A percentile compares a stretch with the other conserved stretches of the same genome.
phyloP scores from a whole-genome alignment of 2,888 invertebrate genomes.

The Hirtodrosophila duncani region DNA sequence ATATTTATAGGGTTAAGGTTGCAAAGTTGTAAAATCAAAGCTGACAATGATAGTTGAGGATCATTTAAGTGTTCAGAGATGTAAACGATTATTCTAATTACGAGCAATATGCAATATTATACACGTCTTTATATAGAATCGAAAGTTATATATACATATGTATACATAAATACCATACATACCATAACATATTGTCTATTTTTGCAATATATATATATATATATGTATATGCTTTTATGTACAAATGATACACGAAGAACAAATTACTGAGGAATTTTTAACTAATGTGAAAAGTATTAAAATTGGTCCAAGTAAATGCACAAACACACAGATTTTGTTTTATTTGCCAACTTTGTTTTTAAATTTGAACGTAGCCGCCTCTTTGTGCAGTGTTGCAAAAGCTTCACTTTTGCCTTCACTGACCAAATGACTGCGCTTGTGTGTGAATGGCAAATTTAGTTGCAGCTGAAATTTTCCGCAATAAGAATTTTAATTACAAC shows the following conservation, averaged over 20 bases:
- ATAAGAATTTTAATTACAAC: too few relatives aligned
- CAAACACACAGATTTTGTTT: slow-evolving; percentile 6
- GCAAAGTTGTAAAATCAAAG: slow-evolving; percentile 37
- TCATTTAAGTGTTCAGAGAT: slow-evolving; percentile 64
- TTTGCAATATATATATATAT: slow-evolving; percentile 51
- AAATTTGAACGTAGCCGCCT: too few relatives aligned
- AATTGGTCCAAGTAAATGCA: slow-evolving; percentile 58
- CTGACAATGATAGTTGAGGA: slow-evolving; percentile 39
- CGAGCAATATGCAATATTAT: slow-evolving; percentile 48
- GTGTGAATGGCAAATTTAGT: too few relatives aligned
- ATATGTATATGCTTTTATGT: slow-evolving; percentile 64
- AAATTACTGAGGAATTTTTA: slow-evolving; percentile 44
- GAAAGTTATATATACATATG: slow-evolving; percentile 16
- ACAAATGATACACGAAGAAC: slow-evolving; percentile 31
- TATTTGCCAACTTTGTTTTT: too few relatives aligned
- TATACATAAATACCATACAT: slow-evolving; percentile 45
- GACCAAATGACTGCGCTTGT: too few relatives aligned
- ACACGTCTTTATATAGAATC: slow-evolving; percentile 26
- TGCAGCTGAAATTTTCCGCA: too few relatives aligned
- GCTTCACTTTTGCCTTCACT: too few relatives aligned
- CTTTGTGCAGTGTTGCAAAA: too few relatives aligned
- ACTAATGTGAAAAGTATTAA: slow-evolving; percentile 55
- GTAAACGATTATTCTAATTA: slow-evolving; percentile 62
- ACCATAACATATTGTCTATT: slow-evolving; percentile 45
- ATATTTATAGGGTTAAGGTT: slow-evolving; percentile 39